Evolutionary conservation across 2,888 invertebrate species (phyloP).

Genomic region (Brachypterus glaber): DNA sequence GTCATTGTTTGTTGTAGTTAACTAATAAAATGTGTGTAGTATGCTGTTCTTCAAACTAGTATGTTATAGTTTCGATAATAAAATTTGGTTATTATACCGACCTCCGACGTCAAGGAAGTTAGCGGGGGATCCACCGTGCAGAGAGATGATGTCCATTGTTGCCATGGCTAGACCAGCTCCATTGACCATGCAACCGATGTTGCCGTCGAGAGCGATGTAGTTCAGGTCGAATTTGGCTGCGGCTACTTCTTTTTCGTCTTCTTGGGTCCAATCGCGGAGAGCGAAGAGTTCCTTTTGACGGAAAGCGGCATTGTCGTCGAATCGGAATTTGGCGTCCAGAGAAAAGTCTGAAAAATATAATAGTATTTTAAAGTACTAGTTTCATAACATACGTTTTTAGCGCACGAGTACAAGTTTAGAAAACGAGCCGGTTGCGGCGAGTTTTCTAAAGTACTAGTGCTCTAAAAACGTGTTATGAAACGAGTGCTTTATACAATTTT

Average conservation of each 20-base stretch:
- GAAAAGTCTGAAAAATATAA: constrained; percentile 61
- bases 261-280: constrained; percentile 79
- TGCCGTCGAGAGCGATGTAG: constrained; percentile 91
- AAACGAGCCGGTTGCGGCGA: too few species aligned
- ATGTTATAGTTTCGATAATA: too few species aligned
- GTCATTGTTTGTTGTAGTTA: too few species aligned
- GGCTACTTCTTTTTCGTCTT: constrained; percentile 85
- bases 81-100: too few species aligned
- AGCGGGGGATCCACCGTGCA: constrained; percentile 91
- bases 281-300: constrained; percentile 82
- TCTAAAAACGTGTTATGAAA: too few species aligned
- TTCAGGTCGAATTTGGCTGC: constrained; percentile 85
- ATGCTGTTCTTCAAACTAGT: too few species aligned
- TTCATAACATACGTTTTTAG: too few species aligned
- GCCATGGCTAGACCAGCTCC: constrained; percentile 97
- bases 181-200: constrained; percentile 91
- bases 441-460: too few species aligned
- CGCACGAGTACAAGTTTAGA: too few species aligned
- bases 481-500: too few species aligned
- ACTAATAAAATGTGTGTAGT: too few species aligned
- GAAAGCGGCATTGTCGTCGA: constrained; percentile 91
- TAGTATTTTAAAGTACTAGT: too few species aligned
- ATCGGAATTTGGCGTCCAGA: constrained; percentile 89
- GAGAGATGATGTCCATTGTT: constrained; percentile 95
- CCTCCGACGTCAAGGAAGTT: constrained; percentile 96